phyloP scores from a whole-genome alignment of 1,140 invertebrate species.

The Pseudomyrmex pallidus region DNA sequence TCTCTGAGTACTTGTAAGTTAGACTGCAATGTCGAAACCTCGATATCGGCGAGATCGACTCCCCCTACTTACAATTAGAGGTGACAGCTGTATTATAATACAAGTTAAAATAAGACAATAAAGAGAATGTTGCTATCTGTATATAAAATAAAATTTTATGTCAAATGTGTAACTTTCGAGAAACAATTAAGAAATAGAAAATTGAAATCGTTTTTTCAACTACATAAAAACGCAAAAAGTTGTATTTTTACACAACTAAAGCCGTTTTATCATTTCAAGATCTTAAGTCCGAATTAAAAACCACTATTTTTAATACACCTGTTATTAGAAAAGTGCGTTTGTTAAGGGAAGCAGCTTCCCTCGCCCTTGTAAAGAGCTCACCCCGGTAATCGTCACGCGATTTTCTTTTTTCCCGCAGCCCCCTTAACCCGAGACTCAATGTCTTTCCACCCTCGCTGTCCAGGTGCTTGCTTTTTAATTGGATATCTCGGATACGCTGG shows the following conservation, averaged over 20 bases:
- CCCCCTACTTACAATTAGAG: not conserved
- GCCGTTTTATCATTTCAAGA: not conserved
- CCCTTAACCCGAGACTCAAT: slow-evolving; percentile 33
- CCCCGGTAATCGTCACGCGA: slow-evolving; percentile 66
- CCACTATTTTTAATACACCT: too few relatives aligned
- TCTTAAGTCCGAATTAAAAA: too few relatives aligned
- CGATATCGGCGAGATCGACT: not conserved
- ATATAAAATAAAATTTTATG: not conserved
- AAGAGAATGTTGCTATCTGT: not conserved
- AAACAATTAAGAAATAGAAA: too few relatives aligned
- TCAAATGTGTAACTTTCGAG: not conserved
- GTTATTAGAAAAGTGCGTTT: too few relatives aligned
- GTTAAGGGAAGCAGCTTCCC: not conserved
- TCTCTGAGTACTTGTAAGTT: not conserved
- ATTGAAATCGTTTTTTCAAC: too few relatives aligned
- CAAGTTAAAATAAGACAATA: not conserved
- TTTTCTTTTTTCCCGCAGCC: slow-evolving; percentile 53
- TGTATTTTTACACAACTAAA: not conserved
- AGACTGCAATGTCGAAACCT: not conserved
- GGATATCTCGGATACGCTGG: slow-evolving; percentile 75
- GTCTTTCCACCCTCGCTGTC: slow-evolving; percentile 63
- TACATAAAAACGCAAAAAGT: not conserved
- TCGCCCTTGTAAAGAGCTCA: slow-evolving; percentile 5
- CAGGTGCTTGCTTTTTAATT: slow-evolving; percentile 82
- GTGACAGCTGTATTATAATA: not conserved